Base-by-base conservation (phyloP, 2,888 invertebrate species). In the Apotomis capreana region DNA sequence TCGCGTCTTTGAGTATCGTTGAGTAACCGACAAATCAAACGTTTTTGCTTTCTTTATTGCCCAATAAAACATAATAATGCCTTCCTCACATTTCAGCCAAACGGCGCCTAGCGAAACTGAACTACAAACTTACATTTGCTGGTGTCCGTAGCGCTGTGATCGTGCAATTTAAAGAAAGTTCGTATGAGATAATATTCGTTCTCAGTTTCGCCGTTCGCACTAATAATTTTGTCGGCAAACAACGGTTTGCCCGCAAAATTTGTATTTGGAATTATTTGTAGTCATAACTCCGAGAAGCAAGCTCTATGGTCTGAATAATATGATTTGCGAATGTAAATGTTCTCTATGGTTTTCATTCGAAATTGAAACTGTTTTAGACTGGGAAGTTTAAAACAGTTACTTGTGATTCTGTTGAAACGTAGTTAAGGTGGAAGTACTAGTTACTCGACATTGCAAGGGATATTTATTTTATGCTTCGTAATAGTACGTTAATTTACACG, bases 1-100 rank as follows among this genome's bases (percentile, higher is more conserved):
- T 61, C n/a, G 8, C 68, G 40, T 72, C 68, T 68, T 67, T 57
- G 71, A 68, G 71, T 68, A 68, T 58, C 57, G 68, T 52, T 57
- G 67, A 68, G 68, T 62, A 55, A 67, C 52, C 61, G 65, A 40
- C 65, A 37, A 64, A 40, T 51, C 61, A 61, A 71, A 67, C 55
- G 65, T 49, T 67, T 71, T 71, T 51, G 60, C 52, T 15, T 36
- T 36, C 63, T 64, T 61, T 69, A 69, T 46, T 55, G 13, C 36
- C 61, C 46, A 55, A 69, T 69, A 55, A 55, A 69, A 69, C 44
- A 61, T 55, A 55, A 64, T 64, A 64, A 64, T 44, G 64, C 64
- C 40, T 64, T 55, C 55, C 64, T 64, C 55, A 26, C 54, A 55
- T 64, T 46, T 46, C 44, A 40, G 64, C 40, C 10, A 9, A 49